A percentile compares a stretch with the other conserved stretches of the same genome.
Conservation (phyloP, 2,113 vertebrate genomes). For the Bubo blakistoni region DNA sequence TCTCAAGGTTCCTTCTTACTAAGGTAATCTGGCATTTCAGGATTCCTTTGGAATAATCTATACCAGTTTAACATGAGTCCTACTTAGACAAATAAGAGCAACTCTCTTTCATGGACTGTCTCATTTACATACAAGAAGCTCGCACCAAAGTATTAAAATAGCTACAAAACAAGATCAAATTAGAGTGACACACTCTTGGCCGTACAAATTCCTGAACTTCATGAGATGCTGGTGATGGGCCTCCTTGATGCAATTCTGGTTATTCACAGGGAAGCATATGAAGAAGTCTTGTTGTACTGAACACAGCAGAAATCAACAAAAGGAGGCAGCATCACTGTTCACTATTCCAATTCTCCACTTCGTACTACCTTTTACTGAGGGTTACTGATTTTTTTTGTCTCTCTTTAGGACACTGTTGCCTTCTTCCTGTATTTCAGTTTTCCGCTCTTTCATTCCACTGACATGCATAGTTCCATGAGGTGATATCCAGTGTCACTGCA, state of each 20-base stretch:
- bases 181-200: neutral
- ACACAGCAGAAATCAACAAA: neutral
- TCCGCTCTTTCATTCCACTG: neutral
- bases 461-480: neutral
- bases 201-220: neutral
- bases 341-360: neutral
- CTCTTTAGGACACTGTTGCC: neutral
- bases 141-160: neutral
- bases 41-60: neutral
- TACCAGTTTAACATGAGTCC: neutral
- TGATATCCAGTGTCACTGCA: neutral
- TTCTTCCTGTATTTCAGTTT: neutral
- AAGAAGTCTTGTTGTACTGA: neutral
- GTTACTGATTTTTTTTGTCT: neutral
- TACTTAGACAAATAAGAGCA: neutral
- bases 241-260: neutral
- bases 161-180: neutral
- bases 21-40: neutral
- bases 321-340: neutral
- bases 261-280: neutral
- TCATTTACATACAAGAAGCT: neutral
- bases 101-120: neutral
- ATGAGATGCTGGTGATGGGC: neutral
- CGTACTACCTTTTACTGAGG: neutral
- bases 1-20: neutral